Evolutionary conservation across 2,797 vertebrate species (phyloP), one percentile per base, ranked within the genome.

Genomic region (Amniataba percoides): DNA sequence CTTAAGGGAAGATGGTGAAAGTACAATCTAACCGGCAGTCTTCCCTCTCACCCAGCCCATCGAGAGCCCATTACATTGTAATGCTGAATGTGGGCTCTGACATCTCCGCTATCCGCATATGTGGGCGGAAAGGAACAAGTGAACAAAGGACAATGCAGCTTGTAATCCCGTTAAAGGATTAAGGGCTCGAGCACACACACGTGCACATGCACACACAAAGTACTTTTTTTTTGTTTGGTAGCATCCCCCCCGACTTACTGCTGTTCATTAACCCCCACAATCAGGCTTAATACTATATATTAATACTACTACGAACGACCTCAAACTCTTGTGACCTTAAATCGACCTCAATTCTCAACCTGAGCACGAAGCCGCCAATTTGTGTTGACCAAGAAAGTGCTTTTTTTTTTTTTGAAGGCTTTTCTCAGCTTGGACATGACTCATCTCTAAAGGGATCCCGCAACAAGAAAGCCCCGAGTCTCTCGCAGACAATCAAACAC

Each of bases 141-240:
- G 85, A 90, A 92, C 85, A 91, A 90, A 92, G 84, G 90, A 94
- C 91, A 91, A 90, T 89, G 83, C 82, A 23, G 46, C 79, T 90
- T 90, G 91, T 93, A 95, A 95, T 93, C 93, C 90, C 55, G 86
- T 94, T 92, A 94, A 89, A 90, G 92, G 94, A 95, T 94, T 94
- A 94, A 78, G 72, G 83, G 56, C 74, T 81, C 53, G 11, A 18
- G 70, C 76, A 61, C 82, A 69, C 81, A 63, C 77, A 49, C 71
- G 13, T 14, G 15, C 31, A 2, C 62, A 63, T 66, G 36, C 60
- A 78, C 80, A 81, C 64, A 74, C 42, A 83, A 56, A 67, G 59
- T 63, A 56, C 51, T n/a, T n/a, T n/a, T 12, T 72, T 90, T 34
- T 88, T 87, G 81, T 89, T 87, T 76, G 66, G 71, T 75, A 69